These are phyloP conservation scores for Norana najaformis DNA, from an alignment of 2,888 invertebrate species.

Conservation along the genomic window DNA sequence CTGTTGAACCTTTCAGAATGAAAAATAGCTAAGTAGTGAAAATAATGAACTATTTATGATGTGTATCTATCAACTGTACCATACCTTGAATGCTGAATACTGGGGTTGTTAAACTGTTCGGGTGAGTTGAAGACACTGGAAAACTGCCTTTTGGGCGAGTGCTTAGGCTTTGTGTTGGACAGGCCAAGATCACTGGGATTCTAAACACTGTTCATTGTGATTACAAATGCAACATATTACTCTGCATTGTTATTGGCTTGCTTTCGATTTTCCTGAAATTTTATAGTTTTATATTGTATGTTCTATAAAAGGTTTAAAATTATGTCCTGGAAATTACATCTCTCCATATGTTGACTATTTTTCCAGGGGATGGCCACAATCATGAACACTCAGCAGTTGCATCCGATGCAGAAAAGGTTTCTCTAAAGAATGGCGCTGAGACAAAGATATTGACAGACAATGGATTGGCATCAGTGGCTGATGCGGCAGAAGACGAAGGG, in stretches of 20 bases:
- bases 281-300: background rate
- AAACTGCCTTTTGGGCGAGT: background rate
- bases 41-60: background rate
- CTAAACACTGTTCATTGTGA: background rate
- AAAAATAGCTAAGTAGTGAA: background rate
- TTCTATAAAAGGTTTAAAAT: background rate
- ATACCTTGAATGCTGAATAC: background rate
- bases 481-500: background rate
- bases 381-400: background rate
- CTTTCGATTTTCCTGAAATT: background rate
- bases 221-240: background rate
- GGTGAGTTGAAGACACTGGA: background rate
- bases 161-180: background rate
- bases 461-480: background rate
- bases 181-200: background rate
- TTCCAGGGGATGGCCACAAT: background rate
- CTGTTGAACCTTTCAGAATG: background rate
- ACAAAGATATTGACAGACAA: background rate
- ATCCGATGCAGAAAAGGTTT: background rate
- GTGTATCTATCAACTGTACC: background rate
- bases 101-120: background rate
- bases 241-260: background rate
- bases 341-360: background rate
- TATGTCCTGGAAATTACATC: background rate
- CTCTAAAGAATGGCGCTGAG: background rate